Percentiles rank a stretch among this genome's conserved stretches.
Conservation (phyloP, 2,888 invertebrate species). For the Drosophila eohydei region DNA sequence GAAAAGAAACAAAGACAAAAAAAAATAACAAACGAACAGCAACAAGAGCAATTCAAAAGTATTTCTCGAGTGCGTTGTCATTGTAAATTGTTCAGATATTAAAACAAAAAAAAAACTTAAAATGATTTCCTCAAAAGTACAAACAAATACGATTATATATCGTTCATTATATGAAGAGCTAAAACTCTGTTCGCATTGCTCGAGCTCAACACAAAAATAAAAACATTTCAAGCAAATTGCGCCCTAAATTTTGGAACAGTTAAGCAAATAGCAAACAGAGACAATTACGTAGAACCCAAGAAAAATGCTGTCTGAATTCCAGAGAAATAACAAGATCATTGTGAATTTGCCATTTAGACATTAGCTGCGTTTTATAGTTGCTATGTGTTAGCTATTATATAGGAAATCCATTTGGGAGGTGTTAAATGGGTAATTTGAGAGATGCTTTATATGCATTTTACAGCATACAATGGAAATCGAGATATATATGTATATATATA, state of each 20-base stretch:
- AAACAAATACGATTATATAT: slow-evolving; percentile 13
- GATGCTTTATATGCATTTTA: too few species aligned
- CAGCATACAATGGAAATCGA: too few species aligned
- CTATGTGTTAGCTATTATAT: background rate
- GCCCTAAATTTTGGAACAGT: slow-evolving; percentile 48
- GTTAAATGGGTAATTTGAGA: background rate
- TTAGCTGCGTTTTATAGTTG: background rate
- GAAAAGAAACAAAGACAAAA: slow-evolving; percentile 17
- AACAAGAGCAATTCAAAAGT: slow-evolving; percentile 42
- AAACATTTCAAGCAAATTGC: slow-evolving; percentile 59
- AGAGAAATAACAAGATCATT: slow-evolving; percentile 73
- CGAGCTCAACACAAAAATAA: slow-evolving; percentile 6
- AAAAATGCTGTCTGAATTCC: slow-evolving; percentile 34
- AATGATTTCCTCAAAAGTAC: slow-evolving; percentile 51
- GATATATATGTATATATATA: background rate
- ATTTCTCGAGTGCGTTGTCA: slow-evolving; percentile 37
- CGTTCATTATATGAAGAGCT: slow-evolving; percentile 1
- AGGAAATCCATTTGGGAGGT: background rate
- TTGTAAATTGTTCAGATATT: slow-evolving; percentile 64
- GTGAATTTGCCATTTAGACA: slow-evolving; percentile 36
- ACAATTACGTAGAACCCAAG: slow-evolving; percentile 22
- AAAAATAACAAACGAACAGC: slow-evolving; percentile 32
- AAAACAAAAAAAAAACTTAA: slow-evolving; percentile 21
- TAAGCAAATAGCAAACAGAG: slow-evolving; percentile 68
- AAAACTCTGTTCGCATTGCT: background rate